These are phyloP conservation scores for Drosophila arawakana DNA, from an alignment of 1,140 invertebrate genomes.

Conservation along the genomic window DNA sequence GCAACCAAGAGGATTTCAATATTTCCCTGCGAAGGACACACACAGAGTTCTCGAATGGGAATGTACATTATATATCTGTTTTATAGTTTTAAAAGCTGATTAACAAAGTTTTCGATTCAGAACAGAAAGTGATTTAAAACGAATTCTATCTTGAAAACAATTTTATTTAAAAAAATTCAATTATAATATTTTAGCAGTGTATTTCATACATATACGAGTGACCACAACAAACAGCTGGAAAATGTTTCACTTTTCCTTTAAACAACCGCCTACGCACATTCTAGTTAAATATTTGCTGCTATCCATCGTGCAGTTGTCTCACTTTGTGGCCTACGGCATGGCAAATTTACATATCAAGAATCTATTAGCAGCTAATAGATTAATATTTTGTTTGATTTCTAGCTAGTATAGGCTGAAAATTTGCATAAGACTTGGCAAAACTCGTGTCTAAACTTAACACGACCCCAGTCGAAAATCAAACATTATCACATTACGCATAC, in stretches of 20 bases:
- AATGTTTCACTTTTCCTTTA: slow-evolving; percentile 16
- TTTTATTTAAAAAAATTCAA: too few species aligned
- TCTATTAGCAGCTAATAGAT: slow-evolving; percentile 80
- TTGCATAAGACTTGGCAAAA: slow-evolving; percentile 17
- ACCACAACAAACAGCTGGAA: slow-evolving; percentile 24
- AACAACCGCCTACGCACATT: slow-evolving; percentile 41
- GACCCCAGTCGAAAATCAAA: slow-evolving; percentile 57
- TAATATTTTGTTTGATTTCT: slow-evolving; percentile 65
- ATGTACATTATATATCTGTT: neutral
- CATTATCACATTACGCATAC: slow-evolving; percentile 59
- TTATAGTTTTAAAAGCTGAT: slow-evolving; percentile 1
- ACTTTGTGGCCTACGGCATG: slow-evolving; percentile 51
- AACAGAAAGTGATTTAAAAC: too few species aligned
- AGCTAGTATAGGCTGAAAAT: slow-evolving; percentile 4
- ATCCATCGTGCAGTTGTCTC: slow-evolving; percentile 49
- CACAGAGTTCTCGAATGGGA: slow-evolving; percentile 7
- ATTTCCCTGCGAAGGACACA: slow-evolving; percentile 23
- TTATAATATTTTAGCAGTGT: neutral
- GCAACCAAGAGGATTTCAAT: slow-evolving; percentile 39
- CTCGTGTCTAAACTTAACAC: slow-evolving; percentile 7
- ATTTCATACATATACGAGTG: neutral
- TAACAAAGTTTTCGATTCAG: too few species aligned
- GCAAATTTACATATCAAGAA: slow-evolving; percentile 75
- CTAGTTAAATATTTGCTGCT: slow-evolving; percentile 65
- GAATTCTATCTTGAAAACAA: too few species aligned